Evolutionary conservation across 1,140 invertebrate genomes (phyloP), one percentile per base, ranked within the genome.

Genomic region (Bombus haemorrhoidalis): DNA sequence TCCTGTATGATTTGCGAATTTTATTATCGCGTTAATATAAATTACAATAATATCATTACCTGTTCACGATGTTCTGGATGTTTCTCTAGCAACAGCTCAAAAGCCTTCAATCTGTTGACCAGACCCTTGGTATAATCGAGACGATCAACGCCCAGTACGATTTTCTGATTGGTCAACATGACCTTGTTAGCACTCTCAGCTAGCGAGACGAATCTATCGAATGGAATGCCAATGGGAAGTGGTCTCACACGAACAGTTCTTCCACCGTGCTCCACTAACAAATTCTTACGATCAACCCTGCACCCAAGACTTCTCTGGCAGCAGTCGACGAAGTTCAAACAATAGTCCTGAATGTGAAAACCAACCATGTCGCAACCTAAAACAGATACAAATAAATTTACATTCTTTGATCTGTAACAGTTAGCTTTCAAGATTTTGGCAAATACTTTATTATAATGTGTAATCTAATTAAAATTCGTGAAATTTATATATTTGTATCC

Each of bases 71-170:
- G 97, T 93, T 98, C 97, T 0, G 98, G 98, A 94, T 98, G 96
- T 89, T 97, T 98, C 86, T 98, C 97, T 34, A 99, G 93, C 57
- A 99, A 95, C 86, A 97, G 96, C 93, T 98, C 98, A 89, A 98
- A 98, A 1, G 98, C 97, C 94, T 97, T 96, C 9, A 99, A 94
- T 86, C 98, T 96, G 90, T 98, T 96, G 3, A 98, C 97, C 75
- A 99, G 95, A 9, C 98, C 98, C 96, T 99, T 99, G 5, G 98
- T 98, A 91, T 99, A 99, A 94, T 99, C 98, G 72, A 99, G 95
- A 81, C 98, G 96, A 93, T 98, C 98, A 22, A 99, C 98, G 1
- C 98, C 98, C 22, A 98, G 94, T 62, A 98, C 97, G 15, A 98
- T 96, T 94, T 98, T 97, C 92, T 98, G 97, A 91, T 96, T 97